Percentiles rank a stretch among this genome's conserved stretches.
These are phyloP conservation scores for Lampris megalopsis DNA, from an alignment of 2,113 vertebrate species.

Conservation along the genomic window DNA sequence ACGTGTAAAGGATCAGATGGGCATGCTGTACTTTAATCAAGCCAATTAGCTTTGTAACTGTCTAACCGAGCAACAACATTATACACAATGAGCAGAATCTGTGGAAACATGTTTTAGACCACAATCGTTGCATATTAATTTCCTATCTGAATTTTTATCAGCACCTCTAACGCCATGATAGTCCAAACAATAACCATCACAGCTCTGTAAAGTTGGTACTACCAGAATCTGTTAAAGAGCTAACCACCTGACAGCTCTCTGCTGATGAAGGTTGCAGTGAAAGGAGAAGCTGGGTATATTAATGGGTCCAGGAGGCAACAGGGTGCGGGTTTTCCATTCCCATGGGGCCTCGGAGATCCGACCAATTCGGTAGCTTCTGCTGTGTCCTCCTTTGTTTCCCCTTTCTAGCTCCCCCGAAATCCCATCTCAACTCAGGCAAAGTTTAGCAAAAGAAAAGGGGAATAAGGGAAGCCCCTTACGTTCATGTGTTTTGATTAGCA, in stretches of 20 bases:
- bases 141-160: too few species aligned
- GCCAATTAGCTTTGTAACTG: not conserved
- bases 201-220: too few species aligned
- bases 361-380: slow-evolving; percentile 51
- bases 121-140: too few species aligned
- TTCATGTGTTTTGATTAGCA: slow-evolving; percentile 86
- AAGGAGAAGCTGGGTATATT: not conserved
- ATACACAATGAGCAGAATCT: too few species aligned
- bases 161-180: too few species aligned
- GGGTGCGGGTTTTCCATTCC: slow-evolving; percentile 29
- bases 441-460: slow-evolving; percentile 28
- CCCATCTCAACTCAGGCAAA: slow-evolving; percentile 26
- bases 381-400: slow-evolving; percentile 48
- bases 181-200: too few species aligned
- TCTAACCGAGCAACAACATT: too few species aligned
- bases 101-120: too few species aligned
- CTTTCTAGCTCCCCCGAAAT: slow-evolving; percentile 24
- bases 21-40: too few species aligned
- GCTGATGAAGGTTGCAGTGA: not conserved
- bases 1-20: too few species aligned
- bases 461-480: slow-evolving; percentile 64
- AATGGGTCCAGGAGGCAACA: slow-evolving; percentile 9
- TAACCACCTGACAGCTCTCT: not conserved
- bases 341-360: slow-evolving; percentile 31
- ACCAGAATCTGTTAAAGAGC: too few species aligned